These are phyloP conservation scores for Eutrigla gurnardus DNA, from an alignment of 2,797 vertebrate genomes.

Conservation along the genomic window DNA sequence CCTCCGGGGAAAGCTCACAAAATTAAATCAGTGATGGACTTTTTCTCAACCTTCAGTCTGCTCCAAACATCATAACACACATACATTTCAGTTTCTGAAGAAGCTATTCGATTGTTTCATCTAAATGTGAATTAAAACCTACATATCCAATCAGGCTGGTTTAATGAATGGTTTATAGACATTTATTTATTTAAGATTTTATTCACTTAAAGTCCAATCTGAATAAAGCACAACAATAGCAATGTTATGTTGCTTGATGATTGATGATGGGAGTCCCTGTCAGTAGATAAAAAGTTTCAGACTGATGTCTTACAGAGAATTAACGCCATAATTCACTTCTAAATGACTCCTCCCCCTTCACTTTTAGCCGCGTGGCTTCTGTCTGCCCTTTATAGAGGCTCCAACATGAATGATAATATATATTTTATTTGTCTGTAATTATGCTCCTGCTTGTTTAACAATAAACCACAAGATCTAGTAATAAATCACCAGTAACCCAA, in stretches of 20 bases:
- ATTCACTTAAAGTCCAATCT: too few species aligned
- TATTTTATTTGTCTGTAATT: too few species aligned
- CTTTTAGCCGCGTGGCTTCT: slow-evolving; percentile 14
- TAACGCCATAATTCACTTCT: background rate
- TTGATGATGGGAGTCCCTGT: too few species aligned
- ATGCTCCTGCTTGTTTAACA: background rate
- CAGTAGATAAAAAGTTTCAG: too few species aligned
- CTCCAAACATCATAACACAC: background rate
- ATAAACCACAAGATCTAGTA: background rate
- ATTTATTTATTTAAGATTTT: too few species aligned
- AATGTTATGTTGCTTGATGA: too few species aligned
- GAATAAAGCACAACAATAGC: too few species aligned
- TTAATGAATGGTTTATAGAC: too few species aligned
- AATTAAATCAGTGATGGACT: too few species aligned
- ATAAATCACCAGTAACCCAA: background rate
- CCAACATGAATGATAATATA: background rate
- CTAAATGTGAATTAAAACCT: too few species aligned
- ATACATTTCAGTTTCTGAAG: background rate
- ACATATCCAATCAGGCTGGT: too few species aligned
- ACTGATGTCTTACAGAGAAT: background rate
- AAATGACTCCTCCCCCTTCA: slow-evolving; percentile 16
- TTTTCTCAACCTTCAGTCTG: background rate
- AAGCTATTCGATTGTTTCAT: too few species aligned
- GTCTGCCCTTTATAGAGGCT: background rate
- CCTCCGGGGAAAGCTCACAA: background rate